Evolutionary conservation across 1,140 invertebrate genomes (phyloP).

Genomic region (Aleiodes sp.): DNA sequence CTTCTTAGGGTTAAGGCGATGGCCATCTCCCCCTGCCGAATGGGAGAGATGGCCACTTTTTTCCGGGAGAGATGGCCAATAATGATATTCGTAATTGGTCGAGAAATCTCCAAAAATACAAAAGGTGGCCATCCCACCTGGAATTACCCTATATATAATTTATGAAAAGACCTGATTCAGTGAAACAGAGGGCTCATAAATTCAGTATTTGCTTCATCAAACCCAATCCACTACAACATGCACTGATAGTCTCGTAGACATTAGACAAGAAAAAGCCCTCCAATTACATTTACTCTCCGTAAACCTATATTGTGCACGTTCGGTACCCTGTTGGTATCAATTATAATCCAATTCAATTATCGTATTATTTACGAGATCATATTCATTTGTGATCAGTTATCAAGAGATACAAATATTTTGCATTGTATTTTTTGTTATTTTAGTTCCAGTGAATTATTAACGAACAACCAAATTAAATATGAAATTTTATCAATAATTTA

Average conservation of each 20-base stretch:
- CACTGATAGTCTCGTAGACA: not conserved
- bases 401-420: not conserved
- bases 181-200: not conserved
- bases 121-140: no score
- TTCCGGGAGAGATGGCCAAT: no score
- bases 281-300: not conserved
- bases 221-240: not conserved
- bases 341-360: constrained; percentile 28
- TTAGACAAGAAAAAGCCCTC: not conserved
- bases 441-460: not conserved
- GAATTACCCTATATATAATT: no score
- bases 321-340: constrained; percentile 17
- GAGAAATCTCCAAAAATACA: no score
- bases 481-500: constrained; percentile 47
- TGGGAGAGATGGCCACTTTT: no score
- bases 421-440: not conserved
- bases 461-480: not conserved
- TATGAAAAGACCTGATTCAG: not conserved
- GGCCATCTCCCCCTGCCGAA: no score
- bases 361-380: constrained; percentile 20
- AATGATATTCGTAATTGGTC: no score
- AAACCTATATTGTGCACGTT: not conserved
- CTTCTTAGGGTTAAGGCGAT: no score
- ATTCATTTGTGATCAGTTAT: constrained; percentile 11
- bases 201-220: not conserved